These are phyloP conservation scores for Neodontobutis hainanensis DNA, from an alignment of 2,113 vertebrate genomes.

Conservation along the genomic window DNA sequence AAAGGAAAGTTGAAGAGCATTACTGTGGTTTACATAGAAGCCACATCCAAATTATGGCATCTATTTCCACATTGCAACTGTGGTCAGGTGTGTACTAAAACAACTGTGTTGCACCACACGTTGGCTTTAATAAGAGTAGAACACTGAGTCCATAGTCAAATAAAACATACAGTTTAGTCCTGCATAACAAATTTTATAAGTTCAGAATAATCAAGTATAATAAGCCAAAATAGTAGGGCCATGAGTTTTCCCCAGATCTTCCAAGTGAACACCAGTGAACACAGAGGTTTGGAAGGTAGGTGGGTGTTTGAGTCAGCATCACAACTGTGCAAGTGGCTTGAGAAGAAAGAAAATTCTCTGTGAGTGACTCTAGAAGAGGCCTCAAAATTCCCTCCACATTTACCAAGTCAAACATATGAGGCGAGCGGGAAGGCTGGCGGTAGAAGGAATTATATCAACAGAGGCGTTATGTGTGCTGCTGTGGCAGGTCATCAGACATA, in stretches of 20 bases:
- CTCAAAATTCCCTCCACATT: conserved; percentile 30
- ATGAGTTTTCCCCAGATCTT: conserved; percentile 4
- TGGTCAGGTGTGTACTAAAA: conserved; percentile 28
- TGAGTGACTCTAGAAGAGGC: conserved; percentile 13
- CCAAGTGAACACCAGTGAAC: conserved; percentile 36
- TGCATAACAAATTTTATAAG: not conserved
- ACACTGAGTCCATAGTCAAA: conserved; percentile 1
- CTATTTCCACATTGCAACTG: conserved; percentile 63
- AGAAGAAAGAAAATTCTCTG: conserved; percentile 29
- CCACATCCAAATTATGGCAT: conserved; percentile 51
- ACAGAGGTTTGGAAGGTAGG: conserved; percentile 32
- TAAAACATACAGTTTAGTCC: not conserved
- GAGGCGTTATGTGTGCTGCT: conserved; percentile 12
- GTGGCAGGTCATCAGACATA: conserved; percentile 19
- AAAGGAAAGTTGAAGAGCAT: conserved; percentile 19
- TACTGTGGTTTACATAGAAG: conserved; percentile 38
- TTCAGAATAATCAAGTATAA: not conserved
- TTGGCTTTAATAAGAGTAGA: conserved; percentile 13
- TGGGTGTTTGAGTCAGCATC: conserved; percentile 28
- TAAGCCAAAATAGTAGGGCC: not conserved
- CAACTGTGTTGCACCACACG: conserved; percentile 4
- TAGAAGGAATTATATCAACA: conserved; percentile 20
- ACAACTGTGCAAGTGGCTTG: not conserved
- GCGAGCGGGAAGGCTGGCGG: conserved; percentile 8
- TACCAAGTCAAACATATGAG: conserved; percentile 32